These are phyloP conservation scores for Lophochroa leadbeateri DNA, from an alignment of 2,113 vertebrate genomes.

Conservation along the genomic window DNA sequence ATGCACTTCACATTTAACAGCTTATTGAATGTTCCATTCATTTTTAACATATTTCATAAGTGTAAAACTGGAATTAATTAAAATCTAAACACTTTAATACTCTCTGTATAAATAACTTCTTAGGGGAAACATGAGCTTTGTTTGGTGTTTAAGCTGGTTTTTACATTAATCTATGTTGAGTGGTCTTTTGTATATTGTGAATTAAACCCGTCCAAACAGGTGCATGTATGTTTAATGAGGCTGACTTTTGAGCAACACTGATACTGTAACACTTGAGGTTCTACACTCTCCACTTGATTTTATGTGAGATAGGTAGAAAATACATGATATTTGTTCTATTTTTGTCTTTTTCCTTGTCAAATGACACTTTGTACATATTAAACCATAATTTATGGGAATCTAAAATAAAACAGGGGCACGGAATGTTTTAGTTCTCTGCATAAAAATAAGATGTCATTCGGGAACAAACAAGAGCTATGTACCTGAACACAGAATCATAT, in stretches of 20 bases:
- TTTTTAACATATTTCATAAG: not conserved
- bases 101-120: not conserved
- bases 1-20: not conserved
- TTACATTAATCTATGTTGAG: not conserved
- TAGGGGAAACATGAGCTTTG: not conserved
- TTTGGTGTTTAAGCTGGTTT: conserved; percentile 4
- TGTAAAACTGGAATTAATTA: not conserved
- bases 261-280: not conserved
- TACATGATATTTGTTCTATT: not conserved
- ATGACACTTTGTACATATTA: not conserved
- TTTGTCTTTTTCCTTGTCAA: not conserved
- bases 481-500: not conserved
- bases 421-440: not conserved
- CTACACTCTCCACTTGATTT: not conserved
- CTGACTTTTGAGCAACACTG: not conserved
- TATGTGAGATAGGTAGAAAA: not conserved
- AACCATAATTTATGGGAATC: not conserved
- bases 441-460: not conserved
- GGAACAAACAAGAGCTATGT: not conserved
- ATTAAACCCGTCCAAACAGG: not conserved
- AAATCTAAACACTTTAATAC: not conserved
- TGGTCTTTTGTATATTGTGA: not conserved
- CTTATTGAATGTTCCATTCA: not conserved
- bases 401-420: not conserved
- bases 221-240: not conserved